Conservation (phyloP, 2,113 vertebrate genomes). For the Ibidorhyncha struthersii region DNA sequence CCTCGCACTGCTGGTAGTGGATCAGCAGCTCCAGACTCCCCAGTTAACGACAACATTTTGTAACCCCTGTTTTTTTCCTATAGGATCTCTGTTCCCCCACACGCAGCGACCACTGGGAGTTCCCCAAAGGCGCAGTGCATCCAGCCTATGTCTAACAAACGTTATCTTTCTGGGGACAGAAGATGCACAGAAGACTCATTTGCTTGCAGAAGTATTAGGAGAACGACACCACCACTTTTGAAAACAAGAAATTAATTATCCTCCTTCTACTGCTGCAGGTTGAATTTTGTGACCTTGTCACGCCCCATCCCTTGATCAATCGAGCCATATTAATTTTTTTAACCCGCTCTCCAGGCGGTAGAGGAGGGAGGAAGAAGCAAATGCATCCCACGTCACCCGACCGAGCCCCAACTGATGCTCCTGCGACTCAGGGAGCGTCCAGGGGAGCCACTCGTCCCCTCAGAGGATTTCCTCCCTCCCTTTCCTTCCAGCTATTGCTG, state of each 20-base stretch:
- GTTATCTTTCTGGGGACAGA: rapidly evolving
- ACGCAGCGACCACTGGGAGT: background rate
- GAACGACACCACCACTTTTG: background rate
- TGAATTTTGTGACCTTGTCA: background rate
- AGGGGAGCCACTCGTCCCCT: background rate
- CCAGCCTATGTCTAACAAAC: background rate
- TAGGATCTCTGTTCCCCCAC: rapidly evolving
- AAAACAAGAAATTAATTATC: background rate
- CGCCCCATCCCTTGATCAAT: background rate
- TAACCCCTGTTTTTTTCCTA: background rate
- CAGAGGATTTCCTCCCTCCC: background rate
- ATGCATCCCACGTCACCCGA: rapidly evolving
- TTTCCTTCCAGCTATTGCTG: constrained; percentile 52
- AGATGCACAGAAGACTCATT: background rate
- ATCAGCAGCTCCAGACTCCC: background rate
- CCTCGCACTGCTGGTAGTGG: background rate
- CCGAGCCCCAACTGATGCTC: background rate
- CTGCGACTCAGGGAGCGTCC: background rate
- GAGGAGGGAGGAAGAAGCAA: background rate
- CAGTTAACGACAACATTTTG: background rate
- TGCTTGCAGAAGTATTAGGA: background rate
- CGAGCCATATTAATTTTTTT: background rate
- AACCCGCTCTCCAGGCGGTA: background rate
- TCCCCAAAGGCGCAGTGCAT: background rate
- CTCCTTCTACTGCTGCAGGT: background rate